Evolutionary conservation across 2,113 vertebrate species (phyloP).

Genomic region (Thunnus thynnus): DNA sequence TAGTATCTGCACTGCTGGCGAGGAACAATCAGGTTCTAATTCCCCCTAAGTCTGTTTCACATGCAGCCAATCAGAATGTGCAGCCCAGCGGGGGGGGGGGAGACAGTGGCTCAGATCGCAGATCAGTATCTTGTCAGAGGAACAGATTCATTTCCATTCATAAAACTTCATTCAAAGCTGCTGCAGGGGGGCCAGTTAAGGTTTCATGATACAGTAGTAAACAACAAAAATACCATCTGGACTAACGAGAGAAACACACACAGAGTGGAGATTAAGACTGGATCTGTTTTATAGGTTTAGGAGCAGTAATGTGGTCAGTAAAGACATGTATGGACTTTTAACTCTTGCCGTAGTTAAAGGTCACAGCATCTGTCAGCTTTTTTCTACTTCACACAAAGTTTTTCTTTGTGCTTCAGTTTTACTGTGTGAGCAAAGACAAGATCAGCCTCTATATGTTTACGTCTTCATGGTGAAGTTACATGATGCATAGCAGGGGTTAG

Average conservation of each 20-base stretch:
- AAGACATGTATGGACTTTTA: too few species aligned
- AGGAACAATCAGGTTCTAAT: constrained; percentile 40
- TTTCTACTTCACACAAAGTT: too few species aligned
- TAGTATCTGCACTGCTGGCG: constrained; percentile 20
- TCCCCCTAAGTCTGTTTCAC: constrained; percentile 5
- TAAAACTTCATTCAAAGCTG: constrained; percentile 1
- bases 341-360: too few species aligned
- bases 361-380: too few species aligned
- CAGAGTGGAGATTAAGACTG: too few species aligned
- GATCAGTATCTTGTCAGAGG: constrained; percentile 28
- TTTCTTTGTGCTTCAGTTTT: background rate
- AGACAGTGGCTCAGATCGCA: constrained; percentile 6
- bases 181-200: background rate
- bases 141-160: constrained; percentile 23
- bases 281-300: too few species aligned
- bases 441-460: background rate
- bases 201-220: constrained; percentile 2
- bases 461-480: background rate
- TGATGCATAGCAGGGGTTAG: background rate
- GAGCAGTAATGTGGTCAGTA: too few species aligned
- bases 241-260: background rate
- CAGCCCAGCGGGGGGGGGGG: background rate
- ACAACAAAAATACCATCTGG: constrained; percentile 17
- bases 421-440: background rate
- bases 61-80: constrained; percentile 15